phyloP scores from a whole-genome alignment of 1,140 invertebrate species.

The Andrena cerasifolii region DNA sequence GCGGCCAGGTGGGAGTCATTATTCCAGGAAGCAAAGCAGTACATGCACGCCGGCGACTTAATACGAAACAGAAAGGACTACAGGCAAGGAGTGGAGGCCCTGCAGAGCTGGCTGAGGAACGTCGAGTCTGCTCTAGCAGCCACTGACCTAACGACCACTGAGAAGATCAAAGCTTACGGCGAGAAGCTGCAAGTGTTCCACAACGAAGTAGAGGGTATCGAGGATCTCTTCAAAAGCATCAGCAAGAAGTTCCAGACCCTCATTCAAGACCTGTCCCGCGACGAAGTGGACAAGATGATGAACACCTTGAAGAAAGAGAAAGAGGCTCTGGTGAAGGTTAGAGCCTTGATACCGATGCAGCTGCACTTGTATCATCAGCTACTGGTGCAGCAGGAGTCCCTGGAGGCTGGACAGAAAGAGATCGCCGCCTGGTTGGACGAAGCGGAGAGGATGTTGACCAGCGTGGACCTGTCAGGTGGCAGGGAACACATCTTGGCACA shows the following conservation, averaged over 20 bases:
- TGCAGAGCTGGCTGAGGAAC: constrained; percentile 91
- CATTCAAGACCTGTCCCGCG: constrained; percentile 93
- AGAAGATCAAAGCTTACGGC: constrained; percentile 90
- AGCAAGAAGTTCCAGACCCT: constrained; percentile 95
- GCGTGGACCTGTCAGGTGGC: constrained; percentile 86
- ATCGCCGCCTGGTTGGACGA: constrained; percentile 92
- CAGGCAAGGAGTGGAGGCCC: constrained; percentile 87
- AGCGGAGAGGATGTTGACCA: constrained; percentile 88
- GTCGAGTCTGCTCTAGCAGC: constrained; percentile 88
- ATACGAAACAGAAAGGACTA: constrained; percentile 92
- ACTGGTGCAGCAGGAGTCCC: constrained; percentile 93
- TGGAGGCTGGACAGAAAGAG: constrained; percentile 93
- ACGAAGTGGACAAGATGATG: constrained; percentile 96
- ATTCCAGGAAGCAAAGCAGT: constrained; percentile 91
- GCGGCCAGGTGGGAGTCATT: constrained; percentile 91
- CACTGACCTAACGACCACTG: constrained; percentile 88
- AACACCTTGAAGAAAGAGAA: constrained; percentile 94
- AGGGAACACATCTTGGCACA: constrained; percentile 88
- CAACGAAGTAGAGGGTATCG: constrained; percentile 92
- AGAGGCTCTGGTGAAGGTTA: constrained; percentile 91
- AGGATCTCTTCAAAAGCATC: constrained; percentile 93
- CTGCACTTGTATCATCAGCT: constrained; percentile 92
- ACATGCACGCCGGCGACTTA: constrained; percentile 94
- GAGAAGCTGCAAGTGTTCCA: constrained; percentile 91
- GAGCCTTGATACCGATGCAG: constrained; percentile 90